Base-by-base conservation (phyloP, 2,797 vertebrate species). In the Phrynocephalus guinanensis region DNA sequence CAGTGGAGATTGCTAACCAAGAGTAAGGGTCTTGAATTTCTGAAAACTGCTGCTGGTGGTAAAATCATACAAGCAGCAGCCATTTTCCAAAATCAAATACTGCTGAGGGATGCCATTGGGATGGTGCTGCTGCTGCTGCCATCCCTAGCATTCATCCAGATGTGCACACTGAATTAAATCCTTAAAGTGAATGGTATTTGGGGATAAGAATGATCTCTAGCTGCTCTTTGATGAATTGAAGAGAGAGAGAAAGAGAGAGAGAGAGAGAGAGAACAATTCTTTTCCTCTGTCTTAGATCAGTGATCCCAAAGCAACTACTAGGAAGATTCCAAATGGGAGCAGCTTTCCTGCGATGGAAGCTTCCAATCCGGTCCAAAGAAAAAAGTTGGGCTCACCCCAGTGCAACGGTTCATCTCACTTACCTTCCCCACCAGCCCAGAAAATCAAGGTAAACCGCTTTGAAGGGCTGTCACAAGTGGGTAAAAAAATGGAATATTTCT, bases 371-470 rank as follows among this genome's bases (percentile, higher is more conserved):
- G 80, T 88, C 60, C 92, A 91, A 87, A 94, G 83, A 93, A 63
- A 76, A 84, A 89, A 71, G 90, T 63, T 44, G 24, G n/a, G 4
- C 68, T 78, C 67, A 16, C 5, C 90, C 66, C 94, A 91, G 72
- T 92, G 92, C 83, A 96, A 95, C 7, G 95, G 95, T 63, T 95
- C 94, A n/a, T 91, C 91, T 90, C 72, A 80, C 9, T 86, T 63
- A 2, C 26, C 92, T 76, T 88, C 56, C 81, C 85, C 76, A 81
- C 84, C 82, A 52, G 88, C 44, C 72, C 94, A 88, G 38, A 95
- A 93, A 90, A 95, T 96, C 88, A 96, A 95, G 94, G 95, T 96
- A 93, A 91, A 89, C 83, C 10, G 33, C 9, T 9, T 56, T 56
- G 52, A 56, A 13, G 52, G 52, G 52, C 52, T 56, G 2, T 26